Conservation (phyloP, 2,888 invertebrate species). For the Osedax frankpressi region DNA sequence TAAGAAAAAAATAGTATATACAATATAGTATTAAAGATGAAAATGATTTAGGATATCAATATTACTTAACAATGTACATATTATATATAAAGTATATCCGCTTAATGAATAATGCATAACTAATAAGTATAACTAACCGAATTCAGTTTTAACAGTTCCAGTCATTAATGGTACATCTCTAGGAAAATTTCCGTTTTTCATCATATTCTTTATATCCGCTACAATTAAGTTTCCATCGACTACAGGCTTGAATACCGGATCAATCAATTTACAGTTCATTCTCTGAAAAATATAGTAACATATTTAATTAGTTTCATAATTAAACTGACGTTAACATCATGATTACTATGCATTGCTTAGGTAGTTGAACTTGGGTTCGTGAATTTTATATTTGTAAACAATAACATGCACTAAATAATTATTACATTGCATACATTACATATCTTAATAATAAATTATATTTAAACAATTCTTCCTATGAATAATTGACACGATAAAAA, state of each 20-base stretch:
- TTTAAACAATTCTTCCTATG: background rate
- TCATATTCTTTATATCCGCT: background rate
- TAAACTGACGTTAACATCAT: background rate
- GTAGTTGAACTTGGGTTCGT: background rate
- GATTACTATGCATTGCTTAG: background rate
- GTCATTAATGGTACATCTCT: constrained; percentile 25
- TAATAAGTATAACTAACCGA: too few relatives aligned
- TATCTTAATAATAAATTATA: too few relatives aligned
- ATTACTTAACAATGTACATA: too few relatives aligned
- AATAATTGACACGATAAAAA: background rate
- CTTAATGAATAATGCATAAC: too few relatives aligned
- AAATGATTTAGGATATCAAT: too few relatives aligned
- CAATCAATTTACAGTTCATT: constrained; percentile 22
- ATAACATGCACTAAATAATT: too few relatives aligned
- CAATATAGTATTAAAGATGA: too few relatives aligned
- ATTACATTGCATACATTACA: too few relatives aligned
- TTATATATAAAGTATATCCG: too few relatives aligned
- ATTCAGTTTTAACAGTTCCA: constrained; percentile 26
- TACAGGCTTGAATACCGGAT: constrained; percentile 26
- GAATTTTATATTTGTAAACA: background rate
- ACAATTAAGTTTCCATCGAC: constrained; percentile 16
- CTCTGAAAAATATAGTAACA: constrained; percentile 13
- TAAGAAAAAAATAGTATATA: too few relatives aligned
- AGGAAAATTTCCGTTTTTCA: constrained; percentile 13
- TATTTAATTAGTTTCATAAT: background rate